Evolutionary conservation across 2,888 invertebrate species (phyloP), one percentile per base, ranked within the genome.

Genomic region (Plagodis dolabraria): DNA sequence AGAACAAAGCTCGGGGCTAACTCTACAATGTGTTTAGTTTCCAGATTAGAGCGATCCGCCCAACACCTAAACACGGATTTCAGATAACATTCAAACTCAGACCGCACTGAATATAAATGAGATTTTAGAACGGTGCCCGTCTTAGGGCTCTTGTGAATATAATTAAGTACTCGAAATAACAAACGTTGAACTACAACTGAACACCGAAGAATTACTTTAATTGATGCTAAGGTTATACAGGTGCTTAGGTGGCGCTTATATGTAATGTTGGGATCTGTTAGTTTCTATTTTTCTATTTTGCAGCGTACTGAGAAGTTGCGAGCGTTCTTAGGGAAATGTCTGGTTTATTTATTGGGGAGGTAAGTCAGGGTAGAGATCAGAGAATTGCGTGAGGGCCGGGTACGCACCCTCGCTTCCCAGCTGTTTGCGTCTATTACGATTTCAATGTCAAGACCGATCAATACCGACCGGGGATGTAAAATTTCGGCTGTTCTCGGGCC

Each of bases 371-470:
- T 53, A 53, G 69, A 57, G 57, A 49, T 4, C 33, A 53, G 70
- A 72, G 77, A 74, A 72, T 84, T 82, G 86, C 85, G 82, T 85
- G 85, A 81, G 80, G 82, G 78, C 71, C 72, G 79, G 76, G 78
- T 81, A 85, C 89, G 85, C 88, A 84, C 89, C 89, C 89, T 81
- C 76, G 72, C 79, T 77, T 78, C 84, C 85, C 92, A 92, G 92
- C 92, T 91, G 92, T 89, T 92, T 84, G 85, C 85, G 83, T 87
- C 86, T 86, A 89, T 87, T 85, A 83, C 87, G 78, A 87, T 90
- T 93, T 91, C 92, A 93, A 93, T 92, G 92, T 93, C 93, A 92
- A 91, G 90, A 82, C 82, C 91, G 92, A 93, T 93, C 93, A 89
- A 93, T 93, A 93, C 77, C 76, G 74, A 80, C 85, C 86, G 84